phyloP scores from a whole-genome alignment of 1,140 invertebrate genomes.

The Drosophila insularis region DNA sequence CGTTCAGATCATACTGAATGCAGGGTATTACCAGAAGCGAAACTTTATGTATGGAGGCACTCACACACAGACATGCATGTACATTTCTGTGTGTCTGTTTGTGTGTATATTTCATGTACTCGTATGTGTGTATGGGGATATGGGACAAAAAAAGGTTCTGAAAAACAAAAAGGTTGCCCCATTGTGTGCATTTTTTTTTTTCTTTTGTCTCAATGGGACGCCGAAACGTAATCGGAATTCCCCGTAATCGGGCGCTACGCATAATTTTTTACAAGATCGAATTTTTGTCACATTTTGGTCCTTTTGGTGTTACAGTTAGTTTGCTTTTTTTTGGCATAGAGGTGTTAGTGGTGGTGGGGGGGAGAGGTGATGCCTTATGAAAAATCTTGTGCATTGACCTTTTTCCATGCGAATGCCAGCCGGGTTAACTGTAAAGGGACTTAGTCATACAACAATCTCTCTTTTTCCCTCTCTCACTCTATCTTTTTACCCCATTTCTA shows the following conservation, averaged over 20 bases:
- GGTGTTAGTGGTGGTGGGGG: background rate
- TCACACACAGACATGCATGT: background rate
- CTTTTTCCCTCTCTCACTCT: background rate
- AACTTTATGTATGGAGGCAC: background rate
- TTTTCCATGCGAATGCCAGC: slow-evolving; percentile 55
- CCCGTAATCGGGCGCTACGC: slow-evolving; percentile 8
- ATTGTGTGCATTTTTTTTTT: slow-evolving; percentile 9
- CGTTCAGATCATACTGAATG: background rate
- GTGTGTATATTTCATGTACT: background rate
- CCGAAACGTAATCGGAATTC: slow-evolving; percentile 18
- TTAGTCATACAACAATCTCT: background rate
- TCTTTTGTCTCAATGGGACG: slow-evolving; percentile 16
- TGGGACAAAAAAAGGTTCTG: slow-evolving; percentile 3
- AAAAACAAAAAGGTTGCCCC: slow-evolving; percentile 15
- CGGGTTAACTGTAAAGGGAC: slow-evolving; percentile 27
- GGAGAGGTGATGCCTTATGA: slow-evolving; percentile 12
- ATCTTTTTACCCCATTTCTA: background rate
- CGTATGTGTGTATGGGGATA: slow-evolving; percentile 1
- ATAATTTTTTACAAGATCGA: slow-evolving; percentile 46
- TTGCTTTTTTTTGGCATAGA: slow-evolving; percentile 5
- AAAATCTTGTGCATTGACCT: slow-evolving; percentile 60
- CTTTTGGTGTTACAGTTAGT: background rate
- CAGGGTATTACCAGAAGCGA: background rate
- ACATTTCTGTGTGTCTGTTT: background rate
- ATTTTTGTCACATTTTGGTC: slow-evolving; percentile 46